These are phyloP conservation scores for Ibidorhyncha struthersii DNA, from an alignment of 2,113 vertebrate species.

Conservation along the genomic window DNA sequence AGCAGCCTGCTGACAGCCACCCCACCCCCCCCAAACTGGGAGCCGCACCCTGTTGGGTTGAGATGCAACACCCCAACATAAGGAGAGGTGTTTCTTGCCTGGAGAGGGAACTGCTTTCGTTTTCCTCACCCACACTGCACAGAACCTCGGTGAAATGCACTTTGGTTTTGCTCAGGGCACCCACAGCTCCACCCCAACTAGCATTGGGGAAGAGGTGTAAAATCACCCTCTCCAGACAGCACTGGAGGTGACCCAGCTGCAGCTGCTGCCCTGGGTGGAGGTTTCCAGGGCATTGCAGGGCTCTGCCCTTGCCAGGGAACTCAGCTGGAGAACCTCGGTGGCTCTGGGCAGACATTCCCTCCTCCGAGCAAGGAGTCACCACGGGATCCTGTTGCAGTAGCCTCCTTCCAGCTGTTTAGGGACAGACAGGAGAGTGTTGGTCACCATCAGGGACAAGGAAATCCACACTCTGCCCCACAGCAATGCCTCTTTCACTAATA, in stretches of 20 bases:
- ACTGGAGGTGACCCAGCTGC: not conserved
- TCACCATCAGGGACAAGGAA: accelerated
- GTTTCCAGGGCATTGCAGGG: not conserved
- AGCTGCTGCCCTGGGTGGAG: not conserved
- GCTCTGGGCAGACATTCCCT: not conserved
- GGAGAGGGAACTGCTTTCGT: not conserved
- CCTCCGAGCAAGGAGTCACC: accelerated
- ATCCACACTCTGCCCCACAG: not conserved
- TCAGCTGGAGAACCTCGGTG: not conserved
- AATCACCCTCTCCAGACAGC: not conserved
- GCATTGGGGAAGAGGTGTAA: not conserved
- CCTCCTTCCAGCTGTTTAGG: not conserved
- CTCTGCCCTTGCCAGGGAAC: not conserved
- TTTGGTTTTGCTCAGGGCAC: not conserved
- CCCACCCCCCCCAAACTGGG: accelerated
- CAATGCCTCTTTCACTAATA: not conserved
- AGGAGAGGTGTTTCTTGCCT: not conserved
- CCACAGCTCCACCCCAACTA: not conserved
- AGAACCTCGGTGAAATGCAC: not conserved
- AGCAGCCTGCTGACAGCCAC: not conserved
- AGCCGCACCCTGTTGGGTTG: not conserved
- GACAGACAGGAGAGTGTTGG: not conserved
- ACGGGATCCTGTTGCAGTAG: not conserved
- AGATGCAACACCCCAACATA: accelerated
- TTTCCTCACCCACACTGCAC: not conserved